Evolutionary conservation across 2,113 vertebrate genomes (phyloP).

Genomic region (Pandion haliaetus): DNA sequence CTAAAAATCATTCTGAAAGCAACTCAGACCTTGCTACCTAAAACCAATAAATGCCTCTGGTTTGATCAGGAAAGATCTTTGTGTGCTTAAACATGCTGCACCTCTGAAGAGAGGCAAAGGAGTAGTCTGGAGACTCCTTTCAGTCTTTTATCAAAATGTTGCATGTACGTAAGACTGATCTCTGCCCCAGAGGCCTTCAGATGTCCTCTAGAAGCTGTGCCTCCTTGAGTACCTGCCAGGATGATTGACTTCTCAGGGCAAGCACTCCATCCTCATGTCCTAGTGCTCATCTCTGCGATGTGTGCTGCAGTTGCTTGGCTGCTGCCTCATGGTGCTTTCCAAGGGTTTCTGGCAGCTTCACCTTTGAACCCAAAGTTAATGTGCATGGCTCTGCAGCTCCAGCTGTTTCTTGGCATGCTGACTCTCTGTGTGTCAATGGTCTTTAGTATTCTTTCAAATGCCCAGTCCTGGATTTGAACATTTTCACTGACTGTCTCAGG

Average conservation of each 20-base stretch:
- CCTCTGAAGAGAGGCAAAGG: background rate
- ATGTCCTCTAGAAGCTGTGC: background rate
- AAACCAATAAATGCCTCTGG: background rate
- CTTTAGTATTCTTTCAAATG: background rate
- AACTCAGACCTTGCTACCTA: background rate
- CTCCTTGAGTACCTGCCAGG: background rate
- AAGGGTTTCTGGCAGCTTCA: background rate
- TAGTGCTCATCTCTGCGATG: fast-evolving
- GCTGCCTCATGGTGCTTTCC: background rate
- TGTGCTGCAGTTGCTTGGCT: background rate
- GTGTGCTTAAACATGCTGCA: background rate
- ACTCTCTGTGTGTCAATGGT: background rate
- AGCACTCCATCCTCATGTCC: background rate
- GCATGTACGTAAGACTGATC: background rate
- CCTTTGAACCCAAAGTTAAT: background rate
- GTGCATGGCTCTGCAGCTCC: background rate
- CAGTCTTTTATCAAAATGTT: background rate
- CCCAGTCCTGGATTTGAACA: background rate
- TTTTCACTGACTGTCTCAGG: background rate
- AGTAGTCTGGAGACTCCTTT: background rate
- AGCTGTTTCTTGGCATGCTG: background rate
- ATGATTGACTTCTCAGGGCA: background rate
- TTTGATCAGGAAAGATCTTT: background rate
- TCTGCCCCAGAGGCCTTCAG: background rate
- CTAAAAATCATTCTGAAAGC: background rate